Evolutionary conservation across 2,797 vertebrate species (phyloP).

Genomic region (Lates japonicus): DNA sequence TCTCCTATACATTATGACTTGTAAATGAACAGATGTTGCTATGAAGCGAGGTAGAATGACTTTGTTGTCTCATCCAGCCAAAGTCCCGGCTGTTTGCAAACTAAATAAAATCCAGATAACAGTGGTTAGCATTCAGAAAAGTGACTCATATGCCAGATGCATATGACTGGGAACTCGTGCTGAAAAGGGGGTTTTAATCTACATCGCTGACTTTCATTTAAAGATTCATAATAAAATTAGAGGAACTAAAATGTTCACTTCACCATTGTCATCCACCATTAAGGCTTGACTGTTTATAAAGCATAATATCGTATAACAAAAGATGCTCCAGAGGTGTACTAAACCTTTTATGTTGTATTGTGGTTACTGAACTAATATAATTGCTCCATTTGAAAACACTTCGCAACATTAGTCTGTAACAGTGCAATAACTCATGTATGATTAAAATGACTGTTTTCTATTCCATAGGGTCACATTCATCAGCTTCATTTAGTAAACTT

Average conservation of each 20-base stretch:
- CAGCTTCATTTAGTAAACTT: conserved; percentile 32
- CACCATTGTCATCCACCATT: neutral
- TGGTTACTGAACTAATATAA: neutral
- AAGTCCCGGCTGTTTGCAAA: neutral
- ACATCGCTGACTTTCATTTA: neutral
- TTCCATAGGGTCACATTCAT: conserved; percentile 3
- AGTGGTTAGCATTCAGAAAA: conserved; percentile 1
- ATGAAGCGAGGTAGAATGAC: neutral
- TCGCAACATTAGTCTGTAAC: neutral
- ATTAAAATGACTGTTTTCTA: neutral
- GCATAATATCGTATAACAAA: neutral
- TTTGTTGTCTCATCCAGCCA: conserved; percentile 2
- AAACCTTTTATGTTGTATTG: neutral
- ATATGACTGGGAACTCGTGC: neutral
- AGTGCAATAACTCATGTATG: conserved; percentile 1
- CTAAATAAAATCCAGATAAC: neutral
- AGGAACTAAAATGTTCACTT: conserved; percentile 4
- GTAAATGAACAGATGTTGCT: conserved; percentile 30
- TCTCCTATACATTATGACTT: conserved; percentile 20
- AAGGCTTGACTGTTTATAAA: conserved; percentile 4
- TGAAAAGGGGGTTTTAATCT: neutral
- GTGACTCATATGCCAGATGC: conserved; percentile 7
- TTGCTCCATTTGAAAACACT: conserved; percentile 8
- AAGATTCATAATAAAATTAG: neutral
- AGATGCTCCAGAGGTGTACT: conserved; percentile 6